A percentile compares a stretch with the other conserved stretches of the same genome.
phyloP scores from a whole-genome alignment of 2,797 vertebrate genomes.

The Peromyscus melanophrys region DNA sequence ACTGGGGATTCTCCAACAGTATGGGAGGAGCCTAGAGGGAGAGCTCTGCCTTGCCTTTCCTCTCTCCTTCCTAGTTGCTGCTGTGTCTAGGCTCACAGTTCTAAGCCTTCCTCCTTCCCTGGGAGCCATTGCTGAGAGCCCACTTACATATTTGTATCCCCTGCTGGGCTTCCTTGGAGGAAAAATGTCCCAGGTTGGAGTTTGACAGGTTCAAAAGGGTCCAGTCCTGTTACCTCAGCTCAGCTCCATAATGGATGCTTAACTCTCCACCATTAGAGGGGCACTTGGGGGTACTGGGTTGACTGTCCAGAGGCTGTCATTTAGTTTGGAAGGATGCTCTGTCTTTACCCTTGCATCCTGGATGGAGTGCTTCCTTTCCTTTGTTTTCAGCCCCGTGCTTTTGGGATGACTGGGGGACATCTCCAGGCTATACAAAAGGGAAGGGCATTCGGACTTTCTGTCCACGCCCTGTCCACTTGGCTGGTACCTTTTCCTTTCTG shows the following conservation, averaged over 20 bases:
- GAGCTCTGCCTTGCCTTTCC: fast-evolving
- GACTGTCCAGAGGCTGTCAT: neutral
- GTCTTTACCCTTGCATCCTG: fast-evolving
- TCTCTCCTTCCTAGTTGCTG: too few species aligned
- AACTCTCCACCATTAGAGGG: slow-evolving; percentile 59
- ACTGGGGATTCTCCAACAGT: neutral
- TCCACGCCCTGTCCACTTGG: fast-evolving
- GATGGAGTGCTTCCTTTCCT: fast-evolving
- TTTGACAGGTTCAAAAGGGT: neutral
- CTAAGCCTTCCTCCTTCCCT: neutral
- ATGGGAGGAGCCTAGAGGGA: neutral
- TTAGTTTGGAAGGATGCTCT: neutral
- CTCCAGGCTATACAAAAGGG: neutral
- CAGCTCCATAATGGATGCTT: neutral
- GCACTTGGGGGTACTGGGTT: too few species aligned
- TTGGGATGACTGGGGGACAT: fast-evolving
- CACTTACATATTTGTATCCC: neutral
- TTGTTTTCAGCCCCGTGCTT: neutral
- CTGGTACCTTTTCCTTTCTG: neutral
- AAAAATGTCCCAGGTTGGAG: neutral
- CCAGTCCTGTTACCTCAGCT: too few species aligned
- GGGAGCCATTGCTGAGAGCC: neutral
- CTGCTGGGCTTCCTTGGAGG: neutral
- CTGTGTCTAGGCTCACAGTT: too few species aligned
- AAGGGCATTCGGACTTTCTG: neutral